Base-by-base conservation (phyloP, 1,140 invertebrate species). In the Drosophila novamexicana region DNA sequence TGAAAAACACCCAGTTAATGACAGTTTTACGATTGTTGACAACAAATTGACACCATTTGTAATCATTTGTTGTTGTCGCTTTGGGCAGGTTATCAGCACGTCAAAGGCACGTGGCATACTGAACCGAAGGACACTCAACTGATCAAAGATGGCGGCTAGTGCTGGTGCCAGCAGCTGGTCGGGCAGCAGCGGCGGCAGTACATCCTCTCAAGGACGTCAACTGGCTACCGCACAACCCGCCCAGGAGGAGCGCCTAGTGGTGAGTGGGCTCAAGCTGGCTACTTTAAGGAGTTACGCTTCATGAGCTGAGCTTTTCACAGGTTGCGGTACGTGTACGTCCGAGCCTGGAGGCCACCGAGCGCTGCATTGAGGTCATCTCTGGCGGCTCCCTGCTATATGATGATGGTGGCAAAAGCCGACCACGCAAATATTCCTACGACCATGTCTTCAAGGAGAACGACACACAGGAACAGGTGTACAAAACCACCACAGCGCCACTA, bases 351-450 rank as follows among this genome's bases (percentile, higher is more conserved):
- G 77, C 73, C 29, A 56, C 73, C 7, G 91, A 92, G 14, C 90
- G 89, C 56, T 92, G 92, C 72, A 90, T 92, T n/a, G 91, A 92
- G 65, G 90, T 92, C 8, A 75, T 92, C n/a, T 92, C 92, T 5
- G 65, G 75, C 5, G 81, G 81, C 29, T 91, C 92, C 4, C 72
- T 92, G 6, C 72, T 91, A 0, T 92, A 90, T 47, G 92, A 92
- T 45, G 93, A 94, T 74, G 94, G 83, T 89, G 85, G 90, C 53
- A 91, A 91, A 63, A 92, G 86, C 54, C 91, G 92, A 3, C 95
- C 96, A 53, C 95, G 96, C 69, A 96, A 97, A 85, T 98, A 97
- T 93, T 94, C 95, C 0, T 99, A 97, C 92, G 98, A 99, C 91
- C 93, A 95, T 58, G 96, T 97, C 39, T 98, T 98, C 90, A 95